Base-by-base conservation (phyloP, 1,140 invertebrate species). In the Temnothorax longispinosus region DNA sequence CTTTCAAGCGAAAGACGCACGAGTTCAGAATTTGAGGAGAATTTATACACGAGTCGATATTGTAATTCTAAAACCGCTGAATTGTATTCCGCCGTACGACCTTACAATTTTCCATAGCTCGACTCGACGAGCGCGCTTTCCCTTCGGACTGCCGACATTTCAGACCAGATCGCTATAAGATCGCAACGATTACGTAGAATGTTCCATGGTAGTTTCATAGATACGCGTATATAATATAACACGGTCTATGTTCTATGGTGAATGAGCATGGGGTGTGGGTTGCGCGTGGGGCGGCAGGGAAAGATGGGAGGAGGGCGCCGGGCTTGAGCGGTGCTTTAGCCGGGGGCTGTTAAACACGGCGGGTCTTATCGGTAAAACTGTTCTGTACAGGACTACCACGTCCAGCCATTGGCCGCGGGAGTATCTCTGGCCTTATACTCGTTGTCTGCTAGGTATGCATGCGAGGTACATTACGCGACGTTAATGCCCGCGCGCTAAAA, bases 351-450 rank as follows among this genome's bases (percentile, higher is more conserved):
- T 94, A 93, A 93, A 93, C 93, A 94, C 88, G 92, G 80, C 77
- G 88, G 91, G 93, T 94, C 93, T 94, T 94, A 94, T 94, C 94
- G 94, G 92, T 92, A 94, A 94, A 93, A 94, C 92, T 94, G 91
- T 92, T 93, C 91, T 93, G 91, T 93, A 92, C 91, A 92, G 91
- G 90, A 92, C 89, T 90, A 93, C 84, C 90, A 90, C 88, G 92
- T 93, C 65, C 90, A 91, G 89, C 92, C 89, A 93, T 93, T 93
- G 92, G 92, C 87, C 86, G 85, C 85, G 88, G 47, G 90, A 90
- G 88, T 91, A 90, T 91, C 90, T 90, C 86, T 81, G 87, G 89
- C 89, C 89, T 91, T 91, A 90, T 90, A 91, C 87, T 91, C 89
- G 81, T 89, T 90, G 89, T 90, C 89, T 67, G 89, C 86, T 86